A percentile compares a stretch with the other conserved stretches of the same genome.
phyloP scores from a whole-genome alignment of 2,113 vertebrate species.

The Ascaphus truei region DNA sequence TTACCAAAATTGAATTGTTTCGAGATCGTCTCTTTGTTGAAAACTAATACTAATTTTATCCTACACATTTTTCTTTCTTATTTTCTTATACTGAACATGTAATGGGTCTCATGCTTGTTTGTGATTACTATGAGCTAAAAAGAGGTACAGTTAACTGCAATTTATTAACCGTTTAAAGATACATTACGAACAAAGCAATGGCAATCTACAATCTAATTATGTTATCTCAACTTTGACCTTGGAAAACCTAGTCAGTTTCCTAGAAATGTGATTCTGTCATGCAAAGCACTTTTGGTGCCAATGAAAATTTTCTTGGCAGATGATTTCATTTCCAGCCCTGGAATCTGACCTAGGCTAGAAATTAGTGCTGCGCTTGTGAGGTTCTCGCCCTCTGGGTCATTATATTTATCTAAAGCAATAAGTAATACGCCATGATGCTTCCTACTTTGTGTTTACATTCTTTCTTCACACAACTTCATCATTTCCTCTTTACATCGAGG shows the following conservation, averaged over 20 bases:
- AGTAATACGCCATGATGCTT: background rate
- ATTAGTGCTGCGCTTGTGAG: background rate
- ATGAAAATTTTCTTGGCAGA: conserved; percentile 29
- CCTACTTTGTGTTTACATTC: background rate
- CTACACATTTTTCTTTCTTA: too few species aligned
- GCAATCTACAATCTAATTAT: conserved; percentile 4
- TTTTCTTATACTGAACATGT: too few species aligned
- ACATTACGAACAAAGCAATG: too few species aligned
- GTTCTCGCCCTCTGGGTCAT: conserved; percentile 1
- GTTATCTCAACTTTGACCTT: conserved; percentile 35
- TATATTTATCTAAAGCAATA: background rate
- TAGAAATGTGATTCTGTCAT: conserved; percentile 30
- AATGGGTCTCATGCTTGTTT: too few species aligned
- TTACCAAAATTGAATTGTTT: too few species aligned
- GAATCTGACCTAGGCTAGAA: conserved; percentile 26
- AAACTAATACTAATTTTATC: too few species aligned
- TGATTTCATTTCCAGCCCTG: conserved; percentile 23
- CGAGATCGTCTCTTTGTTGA: too few species aligned
- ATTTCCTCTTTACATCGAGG: background rate
- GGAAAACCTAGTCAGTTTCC: conserved; percentile 19
- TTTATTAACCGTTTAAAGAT: background rate
- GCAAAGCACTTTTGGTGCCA: conserved; percentile 33
- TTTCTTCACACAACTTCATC: background rate
- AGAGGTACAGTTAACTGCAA: background rate
- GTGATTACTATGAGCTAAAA: too few species aligned